Percentiles rank a stretch among this genome's conserved stretches.
Conservation (phyloP, 2,888 invertebrate genomes). For the Poecilobothrus nobilitatus region DNA sequence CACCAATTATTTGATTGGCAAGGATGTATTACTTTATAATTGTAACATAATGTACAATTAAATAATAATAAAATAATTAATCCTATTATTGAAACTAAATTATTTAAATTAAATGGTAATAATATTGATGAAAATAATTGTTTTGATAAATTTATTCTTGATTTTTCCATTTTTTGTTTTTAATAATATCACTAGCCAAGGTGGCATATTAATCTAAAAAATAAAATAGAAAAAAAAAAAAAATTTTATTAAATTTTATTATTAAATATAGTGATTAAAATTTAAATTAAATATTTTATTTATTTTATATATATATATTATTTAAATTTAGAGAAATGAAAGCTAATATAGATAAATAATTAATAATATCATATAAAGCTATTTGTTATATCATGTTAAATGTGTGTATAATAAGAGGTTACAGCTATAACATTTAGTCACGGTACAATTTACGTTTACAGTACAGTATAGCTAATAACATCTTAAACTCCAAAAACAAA, state of each 20-base stretch:
- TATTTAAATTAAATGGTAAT: not conserved
- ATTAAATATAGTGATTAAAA: too few relatives aligned
- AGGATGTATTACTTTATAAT: conserved; percentile 27
- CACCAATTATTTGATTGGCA: conserved; percentile 60
- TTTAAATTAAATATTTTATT: too few relatives aligned
- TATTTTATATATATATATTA: too few relatives aligned
- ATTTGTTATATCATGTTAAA: too few relatives aligned
- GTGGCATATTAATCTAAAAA: not conserved
- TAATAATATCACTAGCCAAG: not conserved
- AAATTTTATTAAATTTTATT: not conserved
- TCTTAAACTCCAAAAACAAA: too few relatives aligned
- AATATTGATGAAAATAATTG: not conserved
- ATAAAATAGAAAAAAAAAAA: not conserved
- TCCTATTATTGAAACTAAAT: not conserved
- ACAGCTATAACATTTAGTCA: too few relatives aligned
- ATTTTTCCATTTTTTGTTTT: not conserved
- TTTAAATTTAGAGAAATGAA: too few relatives aligned
- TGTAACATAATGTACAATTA: conserved; percentile 36
- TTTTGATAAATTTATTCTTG: not conserved
- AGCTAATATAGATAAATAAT: too few relatives aligned
- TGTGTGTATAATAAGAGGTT: too few relatives aligned
- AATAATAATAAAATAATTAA: conserved; percentile 27
- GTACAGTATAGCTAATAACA: too few relatives aligned
- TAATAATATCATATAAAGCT: too few relatives aligned
- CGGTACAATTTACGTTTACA: too few relatives aligned